Evolutionary conservation across 2,113 vertebrate genomes (phyloP).

Genomic region (Saccopteryx bilineata): DNA sequence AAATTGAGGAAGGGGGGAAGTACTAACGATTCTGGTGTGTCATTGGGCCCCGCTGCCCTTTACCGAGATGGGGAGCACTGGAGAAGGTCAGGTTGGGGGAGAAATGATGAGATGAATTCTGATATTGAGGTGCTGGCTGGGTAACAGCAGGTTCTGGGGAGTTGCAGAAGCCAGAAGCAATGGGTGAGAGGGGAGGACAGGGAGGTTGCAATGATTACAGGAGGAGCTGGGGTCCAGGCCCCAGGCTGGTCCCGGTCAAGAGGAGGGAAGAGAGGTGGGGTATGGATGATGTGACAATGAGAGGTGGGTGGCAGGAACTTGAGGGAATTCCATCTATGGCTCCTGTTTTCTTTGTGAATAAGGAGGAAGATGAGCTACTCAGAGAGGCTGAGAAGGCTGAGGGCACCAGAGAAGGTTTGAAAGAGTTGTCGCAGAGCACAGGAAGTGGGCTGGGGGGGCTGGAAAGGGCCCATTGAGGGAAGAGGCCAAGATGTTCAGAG

Average conservation of each 20-base stretch:
- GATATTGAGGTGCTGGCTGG: background rate
- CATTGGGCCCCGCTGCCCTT: background rate
- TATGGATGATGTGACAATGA: rapidly evolving
- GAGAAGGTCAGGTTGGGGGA: background rate
- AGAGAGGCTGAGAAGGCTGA: background rate
- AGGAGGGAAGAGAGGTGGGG: background rate
- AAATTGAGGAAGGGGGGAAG: rapidly evolving
- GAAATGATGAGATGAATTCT: background rate
- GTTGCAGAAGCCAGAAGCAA: background rate
- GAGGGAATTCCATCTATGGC: background rate
- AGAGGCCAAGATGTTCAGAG: background rate
- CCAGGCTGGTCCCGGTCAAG: background rate
- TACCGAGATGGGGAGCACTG: background rate
- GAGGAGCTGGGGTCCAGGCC: background rate
- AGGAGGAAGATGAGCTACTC: background rate
- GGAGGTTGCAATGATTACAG: too few relatives aligned
- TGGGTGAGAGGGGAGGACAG: background rate
- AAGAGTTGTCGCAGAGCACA: background rate
- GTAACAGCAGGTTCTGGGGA: background rate
- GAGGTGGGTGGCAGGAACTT: background rate
- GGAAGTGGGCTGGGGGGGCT: rapidly evolving
- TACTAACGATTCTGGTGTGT: background rate
- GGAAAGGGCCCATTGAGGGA: background rate
- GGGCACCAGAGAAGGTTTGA: background rate
- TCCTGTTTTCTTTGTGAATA: background rate